phyloP scores from a whole-genome alignment of 2,113 vertebrate species.

The Speoplatyrhinus poulsoni region DNA sequence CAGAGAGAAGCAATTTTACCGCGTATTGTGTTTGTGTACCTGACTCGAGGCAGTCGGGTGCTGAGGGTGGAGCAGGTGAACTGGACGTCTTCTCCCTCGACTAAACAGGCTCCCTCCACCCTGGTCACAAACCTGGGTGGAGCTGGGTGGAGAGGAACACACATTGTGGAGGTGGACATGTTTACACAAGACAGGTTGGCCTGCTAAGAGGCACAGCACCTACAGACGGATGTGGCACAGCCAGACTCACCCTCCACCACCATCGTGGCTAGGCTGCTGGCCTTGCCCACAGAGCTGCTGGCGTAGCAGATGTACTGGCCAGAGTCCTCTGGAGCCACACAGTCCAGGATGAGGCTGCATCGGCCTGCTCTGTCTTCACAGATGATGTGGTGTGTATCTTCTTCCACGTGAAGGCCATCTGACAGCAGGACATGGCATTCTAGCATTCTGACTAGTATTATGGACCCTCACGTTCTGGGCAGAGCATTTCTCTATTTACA shows the following conservation, averaged over 20 bases:
- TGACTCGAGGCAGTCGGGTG: slow-evolving; percentile 83
- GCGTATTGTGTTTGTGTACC: slow-evolving; percentile 61
- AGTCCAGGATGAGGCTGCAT: slow-evolving; percentile 88
- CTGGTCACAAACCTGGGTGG: slow-evolving; percentile 89
- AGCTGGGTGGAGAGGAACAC: slow-evolving; percentile 71
- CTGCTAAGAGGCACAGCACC: too few relatives aligned
- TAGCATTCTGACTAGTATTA: too few relatives aligned
- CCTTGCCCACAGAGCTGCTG: slow-evolving; percentile 83
- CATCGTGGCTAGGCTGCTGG: slow-evolving; percentile 87
- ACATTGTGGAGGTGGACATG: too few relatives aligned
- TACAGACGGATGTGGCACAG: too few relatives aligned
- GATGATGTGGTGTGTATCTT: slow-evolving; percentile 90
- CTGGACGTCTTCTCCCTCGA: slow-evolving; percentile 85
- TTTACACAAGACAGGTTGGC: too few relatives aligned
- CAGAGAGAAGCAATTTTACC: not conserved
- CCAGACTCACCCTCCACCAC: slow-evolving; percentile 85
- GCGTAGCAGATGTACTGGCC: slow-evolving; percentile 95
- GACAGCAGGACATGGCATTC: slow-evolving; percentile 1
- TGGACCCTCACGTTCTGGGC: too few relatives aligned
- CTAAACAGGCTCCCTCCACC: slow-evolving; percentile 83
- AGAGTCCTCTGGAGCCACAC: slow-evolving; percentile 80
- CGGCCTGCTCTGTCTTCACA: slow-evolving; percentile 86
- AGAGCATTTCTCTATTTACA: too few relatives aligned
- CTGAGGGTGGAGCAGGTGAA: slow-evolving; percentile 86
- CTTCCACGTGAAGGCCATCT: slow-evolving; percentile 89